Evolutionary conservation across 2,797 vertebrate species (phyloP), one percentile per base, ranked within the genome.

Genomic region (Lutjanus argentimaculatus): DNA sequence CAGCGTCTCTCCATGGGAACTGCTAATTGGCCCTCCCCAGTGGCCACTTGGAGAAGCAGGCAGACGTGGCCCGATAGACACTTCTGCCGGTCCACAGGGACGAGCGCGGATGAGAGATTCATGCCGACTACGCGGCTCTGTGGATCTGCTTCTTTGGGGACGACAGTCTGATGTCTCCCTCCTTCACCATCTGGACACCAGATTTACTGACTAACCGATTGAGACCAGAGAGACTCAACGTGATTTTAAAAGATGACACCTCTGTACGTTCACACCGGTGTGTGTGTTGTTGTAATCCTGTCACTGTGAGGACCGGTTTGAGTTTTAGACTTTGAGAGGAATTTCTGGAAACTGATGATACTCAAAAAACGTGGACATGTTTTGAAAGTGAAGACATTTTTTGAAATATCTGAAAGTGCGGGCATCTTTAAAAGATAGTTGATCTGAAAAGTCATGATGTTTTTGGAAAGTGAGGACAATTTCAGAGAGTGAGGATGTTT

Each of bases 1-100:
- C 96, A 92, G 95, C 95, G 93, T 95, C 86, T 97, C 96, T 97
- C 97, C 96, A 97, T 96, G 97, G 97, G 96, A 97, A 97, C 96
- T 93, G 96, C 96, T 98, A 97, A 98, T 97, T 97, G 96, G 95
- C 85, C 89, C 84, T 97, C 98, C 97, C 97, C 85, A 84, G 97
- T 96, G 97, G 95, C 97, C 95, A 97, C 97, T 98, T 97, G 95
- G 95, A 94, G 93, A 96, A 94, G 96, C 96, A 96, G 96, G 93
- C 96, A 95, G 94, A 95, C 82, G 87, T 87, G 86, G 89, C 85
- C 86, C 82, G 36, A 77, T 77, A 93, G 90, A 90, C 91, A 84
- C 89, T 85, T 48, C 78, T 72, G 75, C 14, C 1, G 82, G 82
- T 93, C 94, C 92, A 25, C 87, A 14, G 94, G 93, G 95, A 94